Conservation (phyloP, 2,888 invertebrate species). For the Germaria angustata region DNA sequence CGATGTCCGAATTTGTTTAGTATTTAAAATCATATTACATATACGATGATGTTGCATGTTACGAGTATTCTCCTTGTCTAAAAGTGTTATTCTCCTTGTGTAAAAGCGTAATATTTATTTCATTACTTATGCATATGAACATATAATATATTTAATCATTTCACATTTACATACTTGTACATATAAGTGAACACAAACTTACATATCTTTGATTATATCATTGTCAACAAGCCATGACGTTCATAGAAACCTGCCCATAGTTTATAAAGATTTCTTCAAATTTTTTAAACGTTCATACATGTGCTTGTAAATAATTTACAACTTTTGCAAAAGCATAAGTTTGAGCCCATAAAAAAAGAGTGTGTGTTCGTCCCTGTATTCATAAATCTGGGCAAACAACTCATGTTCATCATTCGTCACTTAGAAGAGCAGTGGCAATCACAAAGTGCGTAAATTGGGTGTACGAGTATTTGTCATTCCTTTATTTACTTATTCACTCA, state of each 20-base stretch:
- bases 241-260: neutral
- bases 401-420: conserved; percentile 49
- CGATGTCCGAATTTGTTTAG: no score
- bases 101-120: neutral
- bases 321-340: neutral
- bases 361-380: neutral
- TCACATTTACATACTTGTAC: no score
- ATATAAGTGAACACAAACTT: neutral
- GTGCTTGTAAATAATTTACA: no score
- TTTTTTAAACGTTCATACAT: neutral
- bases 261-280: neutral
- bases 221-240: conserved; percentile 45
- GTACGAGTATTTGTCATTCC: neutral
- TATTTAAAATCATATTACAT: no score
- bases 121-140: neutral
- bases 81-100: neutral
- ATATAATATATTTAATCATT: no score
- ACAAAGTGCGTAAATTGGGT: conserved; percentile 28
- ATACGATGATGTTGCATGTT: no score
- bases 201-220: neutral
- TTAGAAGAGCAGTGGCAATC: conserved; percentile 13
- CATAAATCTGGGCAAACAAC: conserved; percentile 47
- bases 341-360: neutral
- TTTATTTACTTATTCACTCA: conserved; percentile 36
- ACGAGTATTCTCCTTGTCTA: no score